Conservation (phyloP, 2,113 vertebrate genomes). For the Brachionichthys hirsutus region DNA sequence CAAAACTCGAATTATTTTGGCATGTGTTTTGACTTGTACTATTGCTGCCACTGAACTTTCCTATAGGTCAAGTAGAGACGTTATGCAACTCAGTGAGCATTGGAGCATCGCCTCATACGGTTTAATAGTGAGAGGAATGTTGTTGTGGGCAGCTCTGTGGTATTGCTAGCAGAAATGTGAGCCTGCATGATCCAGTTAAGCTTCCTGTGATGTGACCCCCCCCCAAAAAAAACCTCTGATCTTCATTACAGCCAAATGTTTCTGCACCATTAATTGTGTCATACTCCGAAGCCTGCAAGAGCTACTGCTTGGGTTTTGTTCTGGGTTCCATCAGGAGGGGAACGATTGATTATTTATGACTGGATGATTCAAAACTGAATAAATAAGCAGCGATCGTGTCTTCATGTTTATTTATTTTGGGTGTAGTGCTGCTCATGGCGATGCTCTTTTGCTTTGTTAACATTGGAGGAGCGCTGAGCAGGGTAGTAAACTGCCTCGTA, state of each 20-base stretch:
- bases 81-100: conserved; percentile 40
- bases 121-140: conserved; percentile 49
- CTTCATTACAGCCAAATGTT: conserved; percentile 71
- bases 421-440: neutral
- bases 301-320: conserved; percentile 44
- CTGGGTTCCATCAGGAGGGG: conserved; percentile 21
- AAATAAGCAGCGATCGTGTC: conserved; percentile 33
- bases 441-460: conserved; percentile 29
- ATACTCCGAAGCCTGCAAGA: conserved; percentile 54
- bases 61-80: conserved; percentile 29
- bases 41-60: conserved; percentile 30
- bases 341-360: conserved; percentile 43
- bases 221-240: conserved; percentile 63
- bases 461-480: conserved; percentile 50
- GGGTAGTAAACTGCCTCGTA: conserved; percentile 45
- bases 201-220: conserved; percentile 71
- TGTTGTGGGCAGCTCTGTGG: conserved; percentile 48
- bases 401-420: conserved; percentile 28
- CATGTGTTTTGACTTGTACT: conserved; percentile 39
- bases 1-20: neutral
- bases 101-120: conserved; percentile 43
- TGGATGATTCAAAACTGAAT: conserved; percentile 36
- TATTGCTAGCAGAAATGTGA: conserved; percentile 50
- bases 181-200: conserved; percentile 63
- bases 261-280: conserved; percentile 67